Evolutionary conservation across 2,888 invertebrate species (phyloP).

Genomic region (Globia sparganii): DNA sequence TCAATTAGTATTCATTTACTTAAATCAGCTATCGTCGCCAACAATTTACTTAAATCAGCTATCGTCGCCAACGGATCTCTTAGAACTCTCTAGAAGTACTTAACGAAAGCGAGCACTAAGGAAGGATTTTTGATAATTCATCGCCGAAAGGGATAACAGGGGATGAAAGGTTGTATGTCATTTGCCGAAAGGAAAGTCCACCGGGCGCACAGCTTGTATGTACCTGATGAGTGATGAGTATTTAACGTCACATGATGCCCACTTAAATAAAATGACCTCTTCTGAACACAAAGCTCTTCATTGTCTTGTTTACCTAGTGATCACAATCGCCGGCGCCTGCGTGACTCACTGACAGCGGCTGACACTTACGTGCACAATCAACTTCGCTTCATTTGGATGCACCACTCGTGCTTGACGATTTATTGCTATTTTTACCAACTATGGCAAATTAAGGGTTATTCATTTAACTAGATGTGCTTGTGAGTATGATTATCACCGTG

Average conservation of each 20-base stretch:
- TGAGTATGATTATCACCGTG: not conserved
- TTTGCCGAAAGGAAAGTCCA: not conserved
- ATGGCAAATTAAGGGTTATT: not conserved
- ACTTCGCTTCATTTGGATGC: constrained; percentile 19
- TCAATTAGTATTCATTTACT: no score
- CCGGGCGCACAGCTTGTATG: not conserved
- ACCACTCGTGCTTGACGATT: constrained; percentile 29
- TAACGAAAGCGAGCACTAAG: no score
- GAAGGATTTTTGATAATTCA: no score
- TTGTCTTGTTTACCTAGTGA: constrained; percentile 6
- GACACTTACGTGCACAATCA: constrained; percentile 13
- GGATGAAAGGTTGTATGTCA: not conserved
- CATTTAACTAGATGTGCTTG: not conserved
- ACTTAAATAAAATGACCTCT: not conserved
- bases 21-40: no score
- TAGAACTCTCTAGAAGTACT: no score
- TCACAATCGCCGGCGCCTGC: not conserved
- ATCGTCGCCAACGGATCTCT: no score
- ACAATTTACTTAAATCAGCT: no score
- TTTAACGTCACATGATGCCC: not conserved
- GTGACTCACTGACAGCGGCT: constrained; percentile 12
- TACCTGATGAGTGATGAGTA: not conserved
- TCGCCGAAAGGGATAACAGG: no score
- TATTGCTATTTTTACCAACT: constrained; percentile 15
- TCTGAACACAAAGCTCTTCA: constrained; percentile 3